A percentile compares a stretch with the other conserved stretches of the same genome.
Evolutionary conservation across 2,797 vertebrate species (phyloP).

Genomic region (Scarus forsteni): DNA sequence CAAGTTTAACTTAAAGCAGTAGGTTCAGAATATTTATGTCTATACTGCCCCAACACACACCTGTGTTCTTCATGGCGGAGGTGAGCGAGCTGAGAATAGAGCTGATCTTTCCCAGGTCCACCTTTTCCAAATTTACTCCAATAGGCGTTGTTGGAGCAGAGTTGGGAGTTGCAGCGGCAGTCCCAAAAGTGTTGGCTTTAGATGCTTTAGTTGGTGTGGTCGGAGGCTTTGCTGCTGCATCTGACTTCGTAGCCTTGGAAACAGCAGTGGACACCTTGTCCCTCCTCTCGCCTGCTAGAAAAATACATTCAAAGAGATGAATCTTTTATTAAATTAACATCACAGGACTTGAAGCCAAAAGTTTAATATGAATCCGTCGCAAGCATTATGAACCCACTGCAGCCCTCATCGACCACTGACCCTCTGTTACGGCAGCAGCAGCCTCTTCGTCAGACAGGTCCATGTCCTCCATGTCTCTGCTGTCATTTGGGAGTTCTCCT

Average conservation of each 20-base stretch:
- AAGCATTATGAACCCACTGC: background rate
- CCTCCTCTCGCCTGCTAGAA: constrained; percentile 88
- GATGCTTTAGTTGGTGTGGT: constrained; percentile 64
- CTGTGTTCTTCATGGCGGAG: constrained; percentile 96
- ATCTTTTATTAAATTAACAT: constrained; percentile 15
- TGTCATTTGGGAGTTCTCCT: constrained; percentile 80
- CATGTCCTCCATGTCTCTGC: constrained; percentile 93
- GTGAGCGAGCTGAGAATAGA: constrained; percentile 97
- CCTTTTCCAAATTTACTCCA: constrained; percentile 93
- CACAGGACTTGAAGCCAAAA: constrained; percentile 2
- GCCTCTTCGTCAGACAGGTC: constrained; percentile 94
- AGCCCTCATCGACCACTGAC: constrained; percentile 54
- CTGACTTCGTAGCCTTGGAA: constrained; percentile 70
- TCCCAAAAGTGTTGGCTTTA: constrained; percentile 41
- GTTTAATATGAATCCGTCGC: background rate
- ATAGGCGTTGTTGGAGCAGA: constrained; percentile 60
- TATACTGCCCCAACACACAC: constrained; percentile 77
- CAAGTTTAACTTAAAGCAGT: too few relatives aligned
- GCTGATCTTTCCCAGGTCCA: constrained; percentile 98
- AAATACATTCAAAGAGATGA: constrained; percentile 22
- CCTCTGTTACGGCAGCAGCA: constrained; percentile 67
- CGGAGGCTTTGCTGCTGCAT: constrained; percentile 56
- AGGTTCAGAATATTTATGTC: background rate
- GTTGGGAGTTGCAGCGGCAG: constrained; percentile 48
- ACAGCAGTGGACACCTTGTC: constrained; percentile 77